phyloP scores from a whole-genome alignment of 1,140 invertebrate species.

The Drosophila pruinosa region DNA sequence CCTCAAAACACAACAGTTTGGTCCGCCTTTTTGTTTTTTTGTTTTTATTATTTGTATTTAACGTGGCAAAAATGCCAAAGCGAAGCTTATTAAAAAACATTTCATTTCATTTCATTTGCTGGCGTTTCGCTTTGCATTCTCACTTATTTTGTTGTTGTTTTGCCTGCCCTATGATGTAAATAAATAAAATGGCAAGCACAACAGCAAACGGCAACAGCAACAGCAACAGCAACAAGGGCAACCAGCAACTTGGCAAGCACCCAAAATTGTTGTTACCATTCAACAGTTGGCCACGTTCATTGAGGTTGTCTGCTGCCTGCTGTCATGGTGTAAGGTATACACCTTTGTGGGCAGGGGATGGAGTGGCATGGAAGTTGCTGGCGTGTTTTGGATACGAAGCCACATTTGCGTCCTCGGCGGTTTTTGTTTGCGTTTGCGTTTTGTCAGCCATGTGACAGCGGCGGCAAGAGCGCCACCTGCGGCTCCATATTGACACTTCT shows the following conservation, averaged over 20 bases:
- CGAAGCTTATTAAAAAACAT: constrained; percentile 45
- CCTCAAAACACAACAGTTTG: background rate
- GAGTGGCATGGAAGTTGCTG: constrained; percentile 1
- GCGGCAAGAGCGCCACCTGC: constrained; percentile 69
- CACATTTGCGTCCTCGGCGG: constrained; percentile 50
- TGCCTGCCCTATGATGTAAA: constrained; percentile 28
- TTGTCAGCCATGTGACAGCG: constrained; percentile 71
- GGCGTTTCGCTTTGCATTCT: background rate
- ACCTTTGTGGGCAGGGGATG: background rate
- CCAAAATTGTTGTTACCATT: constrained; percentile 55
- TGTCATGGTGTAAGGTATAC: background rate
- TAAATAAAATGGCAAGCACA: constrained; percentile 59
- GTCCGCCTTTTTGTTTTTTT: background rate
- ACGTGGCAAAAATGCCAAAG: constrained; percentile 11
- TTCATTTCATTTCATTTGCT: constrained; percentile 44
- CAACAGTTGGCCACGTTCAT: constrained; percentile 67
- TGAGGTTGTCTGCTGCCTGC: constrained; percentile 32
- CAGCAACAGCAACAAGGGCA: background rate
- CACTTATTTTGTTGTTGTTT: background rate
- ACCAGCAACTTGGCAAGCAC: constrained; percentile 31
- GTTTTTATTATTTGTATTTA: constrained; percentile 15
- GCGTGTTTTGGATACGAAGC: constrained; percentile 59
- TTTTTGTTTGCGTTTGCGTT: constrained; percentile 76
- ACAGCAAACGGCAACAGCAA: background rate
- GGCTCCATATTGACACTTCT: constrained; percentile 73